Evolutionary conservation across 2,113 vertebrate genomes (phyloP).

Genomic region (Propithecus coquereli): DNA sequence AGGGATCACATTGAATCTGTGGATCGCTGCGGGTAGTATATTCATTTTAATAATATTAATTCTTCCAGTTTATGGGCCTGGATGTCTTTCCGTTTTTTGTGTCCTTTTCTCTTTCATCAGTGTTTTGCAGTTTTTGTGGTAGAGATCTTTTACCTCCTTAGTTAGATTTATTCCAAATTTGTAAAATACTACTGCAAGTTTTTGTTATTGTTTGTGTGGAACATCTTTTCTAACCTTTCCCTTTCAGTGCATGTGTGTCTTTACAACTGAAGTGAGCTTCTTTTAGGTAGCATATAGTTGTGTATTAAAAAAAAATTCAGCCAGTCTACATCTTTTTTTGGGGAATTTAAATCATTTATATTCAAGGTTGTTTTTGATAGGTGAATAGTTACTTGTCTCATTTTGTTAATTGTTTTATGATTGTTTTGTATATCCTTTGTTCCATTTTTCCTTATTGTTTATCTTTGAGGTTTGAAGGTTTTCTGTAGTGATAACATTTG

Average conservation of each 20-base stretch:
- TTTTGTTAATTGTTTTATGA: background rate
- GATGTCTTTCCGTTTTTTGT: too few relatives aligned
- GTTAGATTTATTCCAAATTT: too few relatives aligned
- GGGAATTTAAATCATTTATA: background rate
- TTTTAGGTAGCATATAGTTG: background rate
- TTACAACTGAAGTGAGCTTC: background rate
- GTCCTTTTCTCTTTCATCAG: too few relatives aligned
- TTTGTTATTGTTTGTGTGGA: background rate
- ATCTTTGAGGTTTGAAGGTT: background rate
- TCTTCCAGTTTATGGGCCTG: too few relatives aligned
- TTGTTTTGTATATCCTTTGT: background rate
- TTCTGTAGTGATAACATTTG: background rate
- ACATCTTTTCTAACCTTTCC: background rate
- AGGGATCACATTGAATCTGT: too few relatives aligned
- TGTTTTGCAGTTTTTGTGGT: too few relatives aligned
- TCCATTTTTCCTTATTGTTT: background rate
- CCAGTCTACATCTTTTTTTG: background rate
- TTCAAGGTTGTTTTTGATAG: background rate
- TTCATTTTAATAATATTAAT: too few relatives aligned
- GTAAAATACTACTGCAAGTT: background rate
- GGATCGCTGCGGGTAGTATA: too few relatives aligned
- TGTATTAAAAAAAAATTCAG: background rate
- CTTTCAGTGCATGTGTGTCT: background rate
- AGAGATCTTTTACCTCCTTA: too few relatives aligned
- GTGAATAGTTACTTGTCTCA: background rate